A percentile compares a stretch with the other conserved stretches of the same genome.
Evolutionary conservation across 2,113 vertebrate species (phyloP).

Genomic region (Ancistrus triradiatus): DNA sequence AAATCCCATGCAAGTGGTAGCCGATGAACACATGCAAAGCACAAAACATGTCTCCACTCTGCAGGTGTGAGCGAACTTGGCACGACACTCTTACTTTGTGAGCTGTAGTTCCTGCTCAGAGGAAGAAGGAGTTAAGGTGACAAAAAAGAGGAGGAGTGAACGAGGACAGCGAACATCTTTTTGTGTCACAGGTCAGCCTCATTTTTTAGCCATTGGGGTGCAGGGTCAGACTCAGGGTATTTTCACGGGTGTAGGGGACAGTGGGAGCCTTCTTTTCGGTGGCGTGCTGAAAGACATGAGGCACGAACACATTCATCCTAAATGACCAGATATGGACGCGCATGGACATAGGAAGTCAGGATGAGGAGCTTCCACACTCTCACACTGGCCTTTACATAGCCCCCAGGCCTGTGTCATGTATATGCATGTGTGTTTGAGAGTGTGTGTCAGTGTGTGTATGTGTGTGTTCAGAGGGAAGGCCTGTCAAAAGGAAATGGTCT

Average conservation of each 20-base stretch:
- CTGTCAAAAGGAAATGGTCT: constrained; percentile 38
- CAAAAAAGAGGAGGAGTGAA: not conserved
- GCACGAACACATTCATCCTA: constrained; percentile 39
- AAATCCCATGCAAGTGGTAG: too few species aligned
- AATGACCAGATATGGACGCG: constrained; percentile 13
- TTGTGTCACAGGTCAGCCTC: not conserved
- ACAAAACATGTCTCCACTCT: too few species aligned
- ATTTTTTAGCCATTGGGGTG: not conserved
- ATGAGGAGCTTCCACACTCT: constrained; percentile 29
- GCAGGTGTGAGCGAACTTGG: too few species aligned
- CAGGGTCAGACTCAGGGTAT: not conserved
- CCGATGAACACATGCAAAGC: too few species aligned
- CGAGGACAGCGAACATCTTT: not conserved
- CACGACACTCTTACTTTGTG: too few species aligned
- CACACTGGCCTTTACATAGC: constrained; percentile 28
- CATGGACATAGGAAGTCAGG: not conserved
- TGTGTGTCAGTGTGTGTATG: constrained; percentile 30
- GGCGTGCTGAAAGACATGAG: constrained; percentile 26
- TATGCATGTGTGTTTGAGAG: constrained; percentile 39
- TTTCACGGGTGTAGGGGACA: constrained; percentile 32
- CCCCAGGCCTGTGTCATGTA: constrained; percentile 22
- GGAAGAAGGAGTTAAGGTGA: not conserved
- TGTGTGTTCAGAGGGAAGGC: constrained; percentile 13
- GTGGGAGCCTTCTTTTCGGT: constrained; percentile 44
- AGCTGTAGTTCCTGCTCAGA: not conserved